Evolutionary conservation across 2,888 invertebrate species (phyloP), one percentile per base, ranked within the genome.

Genomic region (Mellilla xanthometata): DNA sequence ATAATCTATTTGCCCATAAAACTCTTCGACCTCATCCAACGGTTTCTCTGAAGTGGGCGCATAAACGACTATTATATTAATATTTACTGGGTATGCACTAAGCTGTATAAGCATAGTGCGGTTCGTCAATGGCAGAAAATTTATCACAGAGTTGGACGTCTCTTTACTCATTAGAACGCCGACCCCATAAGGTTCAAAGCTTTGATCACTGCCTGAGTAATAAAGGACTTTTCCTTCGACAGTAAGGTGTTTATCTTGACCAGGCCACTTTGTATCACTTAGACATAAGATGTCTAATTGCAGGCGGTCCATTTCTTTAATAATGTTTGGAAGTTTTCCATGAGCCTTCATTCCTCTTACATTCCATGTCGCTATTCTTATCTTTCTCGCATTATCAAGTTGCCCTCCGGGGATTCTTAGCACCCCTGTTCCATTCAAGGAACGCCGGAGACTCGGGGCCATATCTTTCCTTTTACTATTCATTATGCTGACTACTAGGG

Each of bases 371-470:
- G 8, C 33, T 6, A 23, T 23, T 9, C 23, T 23, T 4, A 7
- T 23, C n/a, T 24, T 33, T 23, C 2, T 24, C 12, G 12, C 2
- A 12, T 34, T 5, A n/a, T 13, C 9, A 6, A 5, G 12, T 35
- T 35, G 12, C 12, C 34, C 13, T 26, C 35, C 26, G 13, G 26
- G 4, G 35, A 26, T 26, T 35, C 35, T 26, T 26, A 3, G 35
- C 35, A 24, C 35, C 26, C 35, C 35, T 35, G 35, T 35, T 9
- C 35, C 35, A 26, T 26, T 26, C 1, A 35, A 26, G 7, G 35
- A 13, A 35, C 35, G 26, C 35, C 9, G 34, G 34, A 24, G 24
- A 34, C 34, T 34, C 24, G 34, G 24, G 24, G 34, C 24, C 34
- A 34, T 34, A 2, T 7, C 34, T 24, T 19, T 15, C 7, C n/a